These are phyloP conservation scores for Xestoiulus laeticollis DNA, from an alignment of 2,888 invertebrate species.

Conservation along the genomic window DNA sequence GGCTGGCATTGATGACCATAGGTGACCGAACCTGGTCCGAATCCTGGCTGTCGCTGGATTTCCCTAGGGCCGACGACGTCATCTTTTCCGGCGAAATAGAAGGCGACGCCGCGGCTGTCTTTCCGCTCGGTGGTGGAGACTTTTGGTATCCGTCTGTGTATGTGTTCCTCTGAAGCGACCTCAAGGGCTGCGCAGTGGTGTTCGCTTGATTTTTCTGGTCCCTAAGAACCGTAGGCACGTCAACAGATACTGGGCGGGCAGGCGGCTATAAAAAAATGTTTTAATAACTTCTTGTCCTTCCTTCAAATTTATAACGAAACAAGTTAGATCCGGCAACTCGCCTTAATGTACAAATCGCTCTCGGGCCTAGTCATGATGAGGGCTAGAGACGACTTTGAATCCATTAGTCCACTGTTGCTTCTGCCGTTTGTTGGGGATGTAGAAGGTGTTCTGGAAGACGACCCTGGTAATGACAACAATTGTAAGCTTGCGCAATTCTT, in stretches of 20 bases:
- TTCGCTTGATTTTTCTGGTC: constrained; percentile 55
- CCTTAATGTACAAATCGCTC: constrained; percentile 57
- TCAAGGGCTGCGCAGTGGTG: constrained; percentile 44
- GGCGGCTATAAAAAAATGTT: neutral
- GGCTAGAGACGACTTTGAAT: constrained; percentile 59
- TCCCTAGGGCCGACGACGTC: constrained; percentile 47
- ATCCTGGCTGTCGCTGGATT: neutral
- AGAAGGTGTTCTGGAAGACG: constrained; percentile 70
- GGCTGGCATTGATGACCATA: constrained; percentile 55
- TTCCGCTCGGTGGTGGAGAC: constrained; percentile 48
- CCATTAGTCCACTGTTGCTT: constrained; percentile 57
- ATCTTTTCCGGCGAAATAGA: constrained; percentile 17
- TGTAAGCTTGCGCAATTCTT: too few relatives aligned
- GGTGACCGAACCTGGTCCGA: neutral
- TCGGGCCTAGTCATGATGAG: constrained; percentile 55
- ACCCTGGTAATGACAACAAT: neutral
- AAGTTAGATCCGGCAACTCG: neutral
- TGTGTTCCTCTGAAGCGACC: constrained; percentile 53
- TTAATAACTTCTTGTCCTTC: too few relatives aligned
- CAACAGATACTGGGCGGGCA: constrained; percentile 51
- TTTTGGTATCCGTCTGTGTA: constrained; percentile 52
- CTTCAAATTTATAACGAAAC: too few relatives aligned
- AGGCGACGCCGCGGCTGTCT: neutral
- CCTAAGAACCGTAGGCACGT: constrained; percentile 44
- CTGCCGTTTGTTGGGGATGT: constrained; percentile 63